phyloP scores from a whole-genome alignment of 2,888 invertebrate genomes.

The Dascillus cervinus region DNA sequence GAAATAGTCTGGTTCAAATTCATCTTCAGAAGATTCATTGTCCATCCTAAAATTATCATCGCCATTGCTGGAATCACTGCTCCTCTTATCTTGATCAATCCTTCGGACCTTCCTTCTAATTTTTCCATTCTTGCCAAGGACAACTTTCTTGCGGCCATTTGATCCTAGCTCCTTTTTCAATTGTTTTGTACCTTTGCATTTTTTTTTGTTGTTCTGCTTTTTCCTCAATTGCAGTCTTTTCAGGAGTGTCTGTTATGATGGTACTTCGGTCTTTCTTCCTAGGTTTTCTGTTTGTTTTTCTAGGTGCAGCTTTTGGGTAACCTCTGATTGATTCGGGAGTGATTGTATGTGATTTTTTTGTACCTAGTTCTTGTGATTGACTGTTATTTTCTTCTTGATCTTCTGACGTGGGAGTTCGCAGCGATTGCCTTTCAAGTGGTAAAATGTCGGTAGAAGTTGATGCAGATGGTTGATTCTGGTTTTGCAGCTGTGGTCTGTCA shows the following conservation, averaged over 20 bases:
- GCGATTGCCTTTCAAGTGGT: too few relatives aligned
- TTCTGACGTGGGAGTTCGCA: too few relatives aligned
- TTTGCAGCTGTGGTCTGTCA: constrained; percentile 15
- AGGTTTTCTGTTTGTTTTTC: constrained; percentile 6
- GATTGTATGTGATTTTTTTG: too few relatives aligned
- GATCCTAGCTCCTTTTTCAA: neutral
- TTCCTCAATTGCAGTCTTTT: constrained; percentile 2
- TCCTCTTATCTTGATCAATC: constrained; percentile 5
- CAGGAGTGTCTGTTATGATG: constrained; percentile 3
- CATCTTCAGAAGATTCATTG: constrained; percentile 8
- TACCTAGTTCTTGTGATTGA: too few relatives aligned
- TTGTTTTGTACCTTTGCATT: neutral
- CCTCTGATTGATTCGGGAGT: constrained; percentile 6
- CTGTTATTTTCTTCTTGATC: too few relatives aligned
- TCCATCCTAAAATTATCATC: constrained; percentile 1
- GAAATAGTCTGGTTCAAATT: constrained; percentile 7
- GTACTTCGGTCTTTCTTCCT: constrained; percentile 6
- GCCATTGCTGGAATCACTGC: constrained; percentile 6
- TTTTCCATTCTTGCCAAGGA: constrained; percentile 2
- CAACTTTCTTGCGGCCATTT: constrained; percentile 1
- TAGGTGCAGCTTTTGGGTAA: constrained; percentile 5
- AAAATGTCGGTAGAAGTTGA: too few relatives aligned
- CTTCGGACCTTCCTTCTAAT: constrained; percentile 6
- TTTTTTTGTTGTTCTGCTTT: neutral
- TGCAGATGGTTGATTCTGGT: too few relatives aligned